These are phyloP conservation scores for Oncorhynchus kisutch DNA, from an alignment of 2,113 vertebrate genomes.

Conservation along the genomic window DNA sequence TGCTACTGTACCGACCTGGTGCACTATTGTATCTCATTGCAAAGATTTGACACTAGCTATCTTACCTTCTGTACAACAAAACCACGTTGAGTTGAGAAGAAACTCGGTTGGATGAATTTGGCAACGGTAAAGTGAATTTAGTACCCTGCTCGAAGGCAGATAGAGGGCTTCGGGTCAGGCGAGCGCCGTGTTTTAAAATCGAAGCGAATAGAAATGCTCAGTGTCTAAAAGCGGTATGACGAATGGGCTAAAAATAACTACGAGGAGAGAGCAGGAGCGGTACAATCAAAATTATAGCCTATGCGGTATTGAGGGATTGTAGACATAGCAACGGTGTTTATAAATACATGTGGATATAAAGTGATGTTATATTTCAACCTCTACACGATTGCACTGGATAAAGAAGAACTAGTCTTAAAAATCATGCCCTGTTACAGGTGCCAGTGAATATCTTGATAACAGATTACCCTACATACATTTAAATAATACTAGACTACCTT, in stretches of 20 bases:
- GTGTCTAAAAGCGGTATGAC: slow-evolving; percentile 35
- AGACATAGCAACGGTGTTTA: slow-evolving; percentile 23
- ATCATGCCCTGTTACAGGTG: not conserved
- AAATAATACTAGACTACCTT: too few species aligned
- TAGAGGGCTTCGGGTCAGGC: slow-evolving; percentile 14
- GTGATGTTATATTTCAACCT: not conserved
- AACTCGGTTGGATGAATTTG: not conserved
- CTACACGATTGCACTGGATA: not conserved
- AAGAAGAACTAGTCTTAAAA: too few species aligned
- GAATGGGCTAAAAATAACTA: slow-evolving; percentile 57
- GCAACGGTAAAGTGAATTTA: not conserved
- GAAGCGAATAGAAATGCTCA: slow-evolving; percentile 35
- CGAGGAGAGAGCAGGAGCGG: slow-evolving; percentile 24
- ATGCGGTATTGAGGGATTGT: slow-evolving; percentile 15
- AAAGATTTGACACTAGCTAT: not conserved
- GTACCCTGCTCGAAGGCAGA: not conserved
- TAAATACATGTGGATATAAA: not conserved
- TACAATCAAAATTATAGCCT: slow-evolving; percentile 24
- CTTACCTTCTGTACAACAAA: not conserved
- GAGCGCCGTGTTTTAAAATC: slow-evolving; percentile 19
- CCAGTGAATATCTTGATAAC: not conserved
- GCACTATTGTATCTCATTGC: not conserved
- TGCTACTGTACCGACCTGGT: too few species aligned
- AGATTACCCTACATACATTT: too few species aligned
- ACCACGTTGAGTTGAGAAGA: slow-evolving; percentile 17